Percentiles rank a stretch among this genome's conserved stretches.
Conservation (phyloP, 2,888 invertebrate species). For the Exephanes ischioxanthus region DNA sequence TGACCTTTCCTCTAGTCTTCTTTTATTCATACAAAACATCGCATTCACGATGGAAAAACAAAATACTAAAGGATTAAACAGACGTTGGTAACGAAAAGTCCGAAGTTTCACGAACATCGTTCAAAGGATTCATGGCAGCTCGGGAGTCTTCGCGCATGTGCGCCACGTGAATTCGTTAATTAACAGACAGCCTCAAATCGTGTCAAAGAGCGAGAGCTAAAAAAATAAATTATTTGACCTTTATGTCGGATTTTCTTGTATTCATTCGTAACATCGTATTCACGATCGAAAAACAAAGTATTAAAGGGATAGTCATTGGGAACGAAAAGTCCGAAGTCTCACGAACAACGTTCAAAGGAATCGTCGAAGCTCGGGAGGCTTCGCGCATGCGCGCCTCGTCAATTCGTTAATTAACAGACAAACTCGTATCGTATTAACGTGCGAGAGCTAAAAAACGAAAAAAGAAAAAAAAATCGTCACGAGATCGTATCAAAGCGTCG, state of each 20-base stretch:
- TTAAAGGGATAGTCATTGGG: neutral
- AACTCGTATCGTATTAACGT: constrained; percentile 57
- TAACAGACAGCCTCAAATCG: constrained; percentile 49
- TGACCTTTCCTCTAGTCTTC: too few relatives aligned
- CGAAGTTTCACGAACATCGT: neutral
- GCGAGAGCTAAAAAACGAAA: constrained; percentile 30
- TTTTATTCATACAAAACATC: too few relatives aligned
- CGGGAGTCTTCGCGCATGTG: neutral
- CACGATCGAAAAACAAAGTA: too few relatives aligned
- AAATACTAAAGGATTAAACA: too few relatives aligned
- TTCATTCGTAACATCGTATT: too few relatives aligned
- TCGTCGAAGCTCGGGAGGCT: neutral
- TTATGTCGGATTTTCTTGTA: neutral
- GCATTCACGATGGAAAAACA: too few relatives aligned
- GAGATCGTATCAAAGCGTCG: constrained; percentile 52
- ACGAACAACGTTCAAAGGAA: neutral
- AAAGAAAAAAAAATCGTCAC: constrained; percentile 34
- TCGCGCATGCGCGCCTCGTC: constrained; percentile 17
- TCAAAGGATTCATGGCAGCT: neutral
- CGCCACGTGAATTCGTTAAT: constrained; percentile 55
- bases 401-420: constrained; percentile 60
- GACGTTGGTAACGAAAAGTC: too few relatives aligned
- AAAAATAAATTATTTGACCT: constrained; percentile 5
- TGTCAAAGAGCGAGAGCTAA: constrained; percentile 51
- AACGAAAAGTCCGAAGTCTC: neutral